Evolutionary conservation across 2,113 vertebrate species (phyloP).

Genomic region (Mirza zaza): DNA sequence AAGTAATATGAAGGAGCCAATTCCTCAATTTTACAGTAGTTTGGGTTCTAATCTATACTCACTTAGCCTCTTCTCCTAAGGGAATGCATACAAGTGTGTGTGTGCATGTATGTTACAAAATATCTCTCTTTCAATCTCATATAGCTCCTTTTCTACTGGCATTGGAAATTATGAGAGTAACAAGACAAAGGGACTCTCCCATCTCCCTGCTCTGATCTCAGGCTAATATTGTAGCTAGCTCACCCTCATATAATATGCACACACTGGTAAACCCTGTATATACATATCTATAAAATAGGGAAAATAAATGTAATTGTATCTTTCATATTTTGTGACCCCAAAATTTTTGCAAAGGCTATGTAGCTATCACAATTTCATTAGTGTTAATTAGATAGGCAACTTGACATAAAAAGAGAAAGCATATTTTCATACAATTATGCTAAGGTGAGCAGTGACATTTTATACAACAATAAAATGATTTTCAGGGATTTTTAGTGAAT

Average conservation of each 20-base stretch:
- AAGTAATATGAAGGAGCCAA: background rate
- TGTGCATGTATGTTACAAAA: background rate
- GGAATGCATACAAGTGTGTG: background rate
- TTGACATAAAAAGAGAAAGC: slow-evolving; percentile 43
- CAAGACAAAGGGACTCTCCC: background rate
- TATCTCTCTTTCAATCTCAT: background rate
- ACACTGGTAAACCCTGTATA: background rate
- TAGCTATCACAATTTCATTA: slow-evolving; percentile 26
- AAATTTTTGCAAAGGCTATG: slow-evolving; percentile 11
- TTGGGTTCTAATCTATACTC: background rate
- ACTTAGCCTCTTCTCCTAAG: background rate
- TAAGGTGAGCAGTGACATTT: background rate
- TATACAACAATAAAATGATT: slow-evolving; percentile 15
- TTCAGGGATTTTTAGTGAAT: slow-evolving; percentile 51
- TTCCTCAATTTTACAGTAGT: background rate
- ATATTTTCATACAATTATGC: slow-evolving; percentile 44
- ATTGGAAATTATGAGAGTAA: background rate
- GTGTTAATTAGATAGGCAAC: background rate
- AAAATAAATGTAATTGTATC: background rate
- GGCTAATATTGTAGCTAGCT: background rate
- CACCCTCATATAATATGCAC: background rate
- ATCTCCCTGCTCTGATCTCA: background rate
- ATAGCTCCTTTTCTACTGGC: background rate
- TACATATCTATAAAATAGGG: background rate
- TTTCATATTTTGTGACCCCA: slow-evolving; percentile 18